These are phyloP conservation scores for Acanthopleura granulata DNA, from an alignment of 2,888 invertebrate genomes.

Conservation along the genomic window DNA sequence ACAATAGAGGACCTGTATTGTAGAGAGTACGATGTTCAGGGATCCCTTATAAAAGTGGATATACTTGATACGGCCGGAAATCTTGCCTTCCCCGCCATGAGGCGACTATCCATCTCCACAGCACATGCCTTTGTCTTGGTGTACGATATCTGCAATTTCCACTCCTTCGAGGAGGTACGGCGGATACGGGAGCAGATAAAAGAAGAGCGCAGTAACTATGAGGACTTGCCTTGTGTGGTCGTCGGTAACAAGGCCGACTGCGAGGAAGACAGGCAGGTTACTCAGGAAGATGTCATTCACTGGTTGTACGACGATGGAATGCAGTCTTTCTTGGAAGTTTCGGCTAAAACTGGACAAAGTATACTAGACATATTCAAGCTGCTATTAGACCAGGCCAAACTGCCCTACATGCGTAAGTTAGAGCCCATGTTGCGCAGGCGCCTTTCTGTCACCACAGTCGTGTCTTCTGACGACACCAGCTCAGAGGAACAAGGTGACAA, in stretches of 20 bases:
- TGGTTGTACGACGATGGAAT: conserved; percentile 74
- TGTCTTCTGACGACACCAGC: conserved; percentile 74
- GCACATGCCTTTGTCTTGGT: conserved; percentile 96
- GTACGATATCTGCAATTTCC: conserved; percentile 73
- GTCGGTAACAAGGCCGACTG: conserved; percentile 95
- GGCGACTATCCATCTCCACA: conserved; percentile 91
- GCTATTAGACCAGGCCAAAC: conserved; percentile 82
- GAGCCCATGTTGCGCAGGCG: conserved; percentile 76
- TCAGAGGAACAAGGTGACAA: conserved; percentile 68
- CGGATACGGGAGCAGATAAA: conserved; percentile 77
- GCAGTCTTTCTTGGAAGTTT: conserved; percentile 63
- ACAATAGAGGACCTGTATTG: conserved; percentile 97
- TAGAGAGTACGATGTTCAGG: conserved; percentile 84
- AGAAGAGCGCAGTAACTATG: conserved; percentile 82
- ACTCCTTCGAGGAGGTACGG: conserved; percentile 63
- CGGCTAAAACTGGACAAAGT: conserved; percentile 76
- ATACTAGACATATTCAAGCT: conserved; percentile 85
- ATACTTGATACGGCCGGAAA: conserved; percentile 95
- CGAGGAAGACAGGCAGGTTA: conserved; percentile 76
- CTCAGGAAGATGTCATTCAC: conserved; percentile 84
- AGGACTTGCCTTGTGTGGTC: conserved; percentile 92
- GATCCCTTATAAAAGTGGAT: conserved; percentile 84
- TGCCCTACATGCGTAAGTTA: conserved; percentile 67
- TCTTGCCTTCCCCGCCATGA: conserved; percentile 96
- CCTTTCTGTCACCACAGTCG: conserved; percentile 76